A percentile compares a stretch with the other conserved stretches of the same genome.
These are phyloP conservation scores for Drosophila equinoxialis DNA, from an alignment of 1,140 invertebrate genomes.

Conservation along the genomic window DNA sequence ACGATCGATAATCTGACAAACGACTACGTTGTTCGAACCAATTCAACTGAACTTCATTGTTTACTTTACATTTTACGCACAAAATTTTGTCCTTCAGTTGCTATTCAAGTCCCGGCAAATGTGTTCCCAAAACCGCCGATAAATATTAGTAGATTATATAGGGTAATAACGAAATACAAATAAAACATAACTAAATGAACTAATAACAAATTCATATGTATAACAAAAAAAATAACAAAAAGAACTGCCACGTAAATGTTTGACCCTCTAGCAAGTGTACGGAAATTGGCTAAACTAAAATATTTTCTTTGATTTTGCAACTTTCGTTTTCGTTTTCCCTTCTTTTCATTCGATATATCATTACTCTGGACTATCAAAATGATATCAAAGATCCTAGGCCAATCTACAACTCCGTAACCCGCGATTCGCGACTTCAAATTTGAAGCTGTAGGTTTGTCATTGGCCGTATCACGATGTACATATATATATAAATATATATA, in stretches of 20 bases:
- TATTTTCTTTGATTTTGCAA: neutral
- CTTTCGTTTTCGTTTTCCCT: neutral
- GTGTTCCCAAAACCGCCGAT: slow-evolving; percentile 79
- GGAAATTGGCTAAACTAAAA: slow-evolving; percentile 32
- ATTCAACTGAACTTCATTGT: neutral
- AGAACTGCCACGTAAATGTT: slow-evolving; percentile 76
- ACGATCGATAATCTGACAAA: slow-evolving; percentile 21
- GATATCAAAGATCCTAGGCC: neutral
- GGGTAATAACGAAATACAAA: slow-evolving; percentile 58
- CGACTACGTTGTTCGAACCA: neutral
- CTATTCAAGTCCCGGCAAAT: slow-evolving; percentile 61
- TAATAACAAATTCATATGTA: slow-evolving; percentile 39
- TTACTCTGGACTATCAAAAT: neutral
- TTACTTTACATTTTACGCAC: slow-evolving; percentile 49
- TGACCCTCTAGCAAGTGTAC: slow-evolving; percentile 63
- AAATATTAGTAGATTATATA: slow-evolving; percentile 78
- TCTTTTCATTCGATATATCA: neutral
- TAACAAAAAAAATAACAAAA: slow-evolving; percentile 34
- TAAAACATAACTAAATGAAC: slow-evolving; percentile 42
- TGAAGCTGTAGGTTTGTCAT: neutral
- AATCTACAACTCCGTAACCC: neutral
- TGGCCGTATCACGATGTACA: neutral
- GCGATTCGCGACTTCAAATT: neutral
- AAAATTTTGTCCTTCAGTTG: slow-evolving; percentile 43
- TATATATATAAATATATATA: neutral